Conservation (phyloP, 2,888 invertebrate species). For the Microplitis manilae region DNA sequence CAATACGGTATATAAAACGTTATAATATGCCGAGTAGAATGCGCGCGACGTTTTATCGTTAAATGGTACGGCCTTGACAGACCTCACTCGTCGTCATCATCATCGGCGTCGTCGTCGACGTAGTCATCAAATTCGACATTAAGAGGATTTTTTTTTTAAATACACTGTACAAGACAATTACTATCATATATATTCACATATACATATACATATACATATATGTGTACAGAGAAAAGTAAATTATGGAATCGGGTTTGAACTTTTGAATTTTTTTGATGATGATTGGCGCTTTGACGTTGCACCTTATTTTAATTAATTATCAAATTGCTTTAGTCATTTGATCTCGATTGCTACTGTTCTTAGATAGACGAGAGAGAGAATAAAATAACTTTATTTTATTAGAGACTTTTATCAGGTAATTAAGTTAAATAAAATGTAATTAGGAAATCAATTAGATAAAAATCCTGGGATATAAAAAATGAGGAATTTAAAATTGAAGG, state of each 20-base stretch:
- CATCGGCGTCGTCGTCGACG: not conserved
- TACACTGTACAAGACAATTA: no score
- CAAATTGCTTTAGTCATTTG: conserved; percentile 2
- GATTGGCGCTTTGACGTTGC: not conserved
- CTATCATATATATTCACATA: no score
- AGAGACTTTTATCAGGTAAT: not conserved
- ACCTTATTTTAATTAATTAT: conserved; percentile 11
- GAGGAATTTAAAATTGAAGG: no score
- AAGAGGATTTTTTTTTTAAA: conserved; percentile 12
- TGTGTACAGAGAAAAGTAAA: no score
- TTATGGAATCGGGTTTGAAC: no score
- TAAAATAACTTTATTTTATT: not conserved
- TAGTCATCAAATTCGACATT: conserved; percentile 34
- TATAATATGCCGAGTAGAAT: conserved; percentile 36
- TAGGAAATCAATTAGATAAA: not conserved
- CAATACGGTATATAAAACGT: conserved; percentile 8
- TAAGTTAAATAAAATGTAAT: not conserved
- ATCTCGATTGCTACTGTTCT: not conserved
- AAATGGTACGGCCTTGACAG: conserved; percentile 61
- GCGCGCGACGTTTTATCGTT: conserved; percentile 51
- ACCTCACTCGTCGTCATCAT: conserved; percentile 4
- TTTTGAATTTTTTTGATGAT: not conserved
- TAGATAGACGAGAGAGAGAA: not conserved
- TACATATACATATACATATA: no score
- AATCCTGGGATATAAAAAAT: no score